phyloP scores from a whole-genome alignment of 1,140 invertebrate species.

The Cotesia chilonis region DNA sequence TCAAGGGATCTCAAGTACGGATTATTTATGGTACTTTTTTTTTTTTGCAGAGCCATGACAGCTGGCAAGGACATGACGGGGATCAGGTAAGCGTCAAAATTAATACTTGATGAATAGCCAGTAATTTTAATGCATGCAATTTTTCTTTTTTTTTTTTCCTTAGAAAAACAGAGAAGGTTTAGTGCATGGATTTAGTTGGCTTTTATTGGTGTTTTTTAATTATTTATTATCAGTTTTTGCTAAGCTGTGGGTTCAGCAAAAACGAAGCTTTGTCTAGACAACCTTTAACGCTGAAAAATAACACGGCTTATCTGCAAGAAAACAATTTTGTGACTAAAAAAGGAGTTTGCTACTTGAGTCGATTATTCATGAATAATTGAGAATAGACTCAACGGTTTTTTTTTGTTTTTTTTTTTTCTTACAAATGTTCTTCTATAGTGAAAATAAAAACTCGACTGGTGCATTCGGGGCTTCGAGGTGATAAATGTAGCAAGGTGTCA shows the following conservation, averaged over 20 bases:
- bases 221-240: too few relatives aligned
- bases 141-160: background rate
- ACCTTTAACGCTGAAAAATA: background rate
- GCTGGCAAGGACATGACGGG: constrained; percentile 70
- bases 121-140: background rate
- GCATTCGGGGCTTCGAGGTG: background rate
- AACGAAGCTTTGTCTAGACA: too few relatives aligned
- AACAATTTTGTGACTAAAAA: constrained; percentile 5
- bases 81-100: constrained; percentile 66
- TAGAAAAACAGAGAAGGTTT: background rate
- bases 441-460: constrained; percentile 11
- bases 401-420: background rate
- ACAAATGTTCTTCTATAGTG: too few relatives aligned
- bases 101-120: background rate
- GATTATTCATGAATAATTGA: constrained; percentile 35
- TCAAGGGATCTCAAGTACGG: background rate
- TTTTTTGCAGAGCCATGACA: constrained; percentile 70
- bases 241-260: too few relatives aligned
- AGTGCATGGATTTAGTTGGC: constrained; percentile 19
- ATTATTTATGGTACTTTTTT: constrained; percentile 42
- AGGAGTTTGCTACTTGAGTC: constrained; percentile 2
- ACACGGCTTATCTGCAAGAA: background rate
- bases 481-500: constrained; percentile 5
- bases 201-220: background rate
- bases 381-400: background rate